Conservation (phyloP, 2,797 vertebrate species). For the Champsocephalus gunnari region DNA sequence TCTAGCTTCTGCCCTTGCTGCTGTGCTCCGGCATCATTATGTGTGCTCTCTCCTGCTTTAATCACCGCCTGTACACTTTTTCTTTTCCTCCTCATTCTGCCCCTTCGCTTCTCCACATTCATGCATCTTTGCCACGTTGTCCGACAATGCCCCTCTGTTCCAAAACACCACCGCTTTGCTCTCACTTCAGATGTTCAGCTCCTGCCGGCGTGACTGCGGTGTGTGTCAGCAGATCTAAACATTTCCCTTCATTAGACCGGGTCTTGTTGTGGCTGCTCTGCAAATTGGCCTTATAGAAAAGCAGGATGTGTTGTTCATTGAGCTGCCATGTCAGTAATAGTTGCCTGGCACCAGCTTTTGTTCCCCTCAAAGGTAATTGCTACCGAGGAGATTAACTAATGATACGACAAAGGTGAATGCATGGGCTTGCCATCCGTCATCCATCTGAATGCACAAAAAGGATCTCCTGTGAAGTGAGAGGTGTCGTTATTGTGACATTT, state of each 20-base stretch:
- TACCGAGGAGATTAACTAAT: constrained; percentile 67
- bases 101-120: neutral
- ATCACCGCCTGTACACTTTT: constrained; percentile 14
- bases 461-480: constrained; percentile 30
- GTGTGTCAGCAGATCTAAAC: constrained; percentile 54
- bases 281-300: constrained; percentile 70
- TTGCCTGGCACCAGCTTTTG: constrained; percentile 68
- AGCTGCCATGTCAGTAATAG: constrained; percentile 69
- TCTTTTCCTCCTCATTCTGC: neutral
- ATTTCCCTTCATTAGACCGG: constrained; percentile 67
- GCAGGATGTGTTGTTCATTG: constrained; percentile 60
- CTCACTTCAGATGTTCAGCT: constrained; percentile 39
- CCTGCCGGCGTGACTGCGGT: constrained; percentile 40
- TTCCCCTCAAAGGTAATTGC: constrained; percentile 68
- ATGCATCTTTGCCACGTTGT: constrained; percentile 11
- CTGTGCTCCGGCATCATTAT: neutral
- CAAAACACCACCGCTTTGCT: neutral
- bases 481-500: constrained; percentile 36
- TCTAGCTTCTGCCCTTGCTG: constrained; percentile 19
- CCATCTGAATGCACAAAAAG: constrained; percentile 36
- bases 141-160: constrained; percentile 6
- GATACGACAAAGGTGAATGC: constrained; percentile 60
- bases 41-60: constrained; percentile 15
- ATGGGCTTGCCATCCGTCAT: constrained; percentile 55
- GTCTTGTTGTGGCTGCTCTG: constrained; percentile 54